phyloP scores from a whole-genome alignment of 2,797 vertebrate genomes.

The Salmo trutta region DNA sequence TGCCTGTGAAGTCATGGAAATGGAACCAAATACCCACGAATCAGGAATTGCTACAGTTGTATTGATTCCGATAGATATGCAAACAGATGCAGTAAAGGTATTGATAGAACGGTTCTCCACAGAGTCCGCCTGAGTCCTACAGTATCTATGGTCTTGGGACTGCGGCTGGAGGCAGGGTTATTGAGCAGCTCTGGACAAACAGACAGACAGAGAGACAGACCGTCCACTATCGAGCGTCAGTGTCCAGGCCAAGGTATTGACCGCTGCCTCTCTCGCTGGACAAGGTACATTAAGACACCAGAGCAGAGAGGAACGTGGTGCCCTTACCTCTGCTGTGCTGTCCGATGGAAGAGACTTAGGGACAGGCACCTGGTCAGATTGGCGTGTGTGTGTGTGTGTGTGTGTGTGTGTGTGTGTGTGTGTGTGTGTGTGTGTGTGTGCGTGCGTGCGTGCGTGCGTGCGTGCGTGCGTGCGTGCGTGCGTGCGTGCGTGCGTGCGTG shows the following conservation, averaged over 20 bases:
- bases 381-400: no score
- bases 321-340: no score
- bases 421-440: no score
- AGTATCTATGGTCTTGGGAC: neutral
- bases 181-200: neutral
- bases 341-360: no score
- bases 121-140: neutral
- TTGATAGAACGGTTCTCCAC: neutral
- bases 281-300: no score
- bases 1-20: neutral
- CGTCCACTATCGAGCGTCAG: neutral
- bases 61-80: neutral
- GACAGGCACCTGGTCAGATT: no score
- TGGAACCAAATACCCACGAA: neutral
- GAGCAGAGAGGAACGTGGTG: neutral
- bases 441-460: no score
- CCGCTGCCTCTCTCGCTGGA: neutral
- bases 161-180: neutral
- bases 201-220: slow-evolving; percentile 3
- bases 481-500: no score
- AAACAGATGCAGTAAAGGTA: neutral
- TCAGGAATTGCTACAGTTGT: neutral
- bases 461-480: no score
- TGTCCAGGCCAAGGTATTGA: slow-evolving; percentile 1
- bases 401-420: no score